Evolutionary conservation across 1,140 invertebrate species (phyloP), one percentile per base, ranked within the genome.

Genomic region (Anadara kagoshimensis): DNA sequence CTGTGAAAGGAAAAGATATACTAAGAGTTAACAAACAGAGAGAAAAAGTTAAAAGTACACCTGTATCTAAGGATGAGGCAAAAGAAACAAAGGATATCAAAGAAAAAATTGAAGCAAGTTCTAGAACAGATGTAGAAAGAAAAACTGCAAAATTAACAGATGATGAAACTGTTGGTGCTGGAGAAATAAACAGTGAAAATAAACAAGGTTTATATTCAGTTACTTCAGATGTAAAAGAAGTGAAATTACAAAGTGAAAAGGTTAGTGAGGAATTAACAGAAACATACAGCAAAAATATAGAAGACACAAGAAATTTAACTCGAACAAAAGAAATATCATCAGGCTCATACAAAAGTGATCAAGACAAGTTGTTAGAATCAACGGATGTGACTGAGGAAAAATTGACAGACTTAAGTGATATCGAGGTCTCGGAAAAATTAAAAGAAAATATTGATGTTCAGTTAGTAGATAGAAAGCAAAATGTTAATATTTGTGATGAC

Each of bases 71-170:
- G 41, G 22, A 58, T 36, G 73, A 75, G 41, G 66, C 16, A 44
- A 75, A 69, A 75, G 73, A 57, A 47, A 61, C 68, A 44, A 70
- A 66, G 51, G 66, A 71, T 26, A 71, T 70, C 68, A 54, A 66
- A 29, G 69, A 49, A 5, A 22, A 16, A 58, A 58, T n/a, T 14
- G 56, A 58, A 58, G 16, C 14, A 58, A 29, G 20, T 16, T 5
- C 56, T 29, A 36, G 7, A 36, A 36, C 29, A 36, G 29, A 36
- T 36, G 29, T 36, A 12, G 22, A 51, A 22, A 8, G 29, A n/a
- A 29, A 51, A 51, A 65, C 36, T 18, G n/a, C 69, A 36, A 41
- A 57, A 22, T 11, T 24, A 44, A 43, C n/a, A n/a, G n/a, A n/a
- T n/a, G n/a, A n/a, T n/a, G n/a, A 67, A 51, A 59, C 16, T 20